Percentiles rank a stretch among this genome's conserved stretches.
These are phyloP conservation scores for Podarcis muralis DNA, from an alignment of 2,113 vertebrate genomes.

Conservation along the genomic window DNA sequence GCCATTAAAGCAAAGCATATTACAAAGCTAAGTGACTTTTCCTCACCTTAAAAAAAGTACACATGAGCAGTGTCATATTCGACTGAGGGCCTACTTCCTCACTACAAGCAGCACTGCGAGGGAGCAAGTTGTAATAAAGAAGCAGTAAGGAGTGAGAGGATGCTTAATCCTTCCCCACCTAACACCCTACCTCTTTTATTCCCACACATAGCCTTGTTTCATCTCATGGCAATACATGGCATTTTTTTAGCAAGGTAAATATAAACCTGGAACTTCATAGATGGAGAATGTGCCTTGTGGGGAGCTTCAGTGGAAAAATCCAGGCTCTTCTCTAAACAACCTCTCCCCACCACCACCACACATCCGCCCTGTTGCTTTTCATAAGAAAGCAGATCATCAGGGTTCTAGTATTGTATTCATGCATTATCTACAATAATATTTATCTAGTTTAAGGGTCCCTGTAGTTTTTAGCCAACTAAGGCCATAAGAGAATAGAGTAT, in stretches of 20 bases:
- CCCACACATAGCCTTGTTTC: not conserved
- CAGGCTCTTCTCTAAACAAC: not conserved
- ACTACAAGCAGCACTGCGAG: not conserved
- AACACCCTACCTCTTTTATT: not conserved
- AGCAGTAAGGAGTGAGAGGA: not conserved
- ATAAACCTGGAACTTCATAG: not conserved
- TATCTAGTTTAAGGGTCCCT: too few relatives aligned
- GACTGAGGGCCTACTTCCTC: not conserved
- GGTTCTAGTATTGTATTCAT: too few relatives aligned
- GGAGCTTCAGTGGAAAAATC: not conserved
- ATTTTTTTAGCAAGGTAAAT: not conserved
- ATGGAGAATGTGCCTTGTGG: not conserved
- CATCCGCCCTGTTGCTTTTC: too few relatives aligned
- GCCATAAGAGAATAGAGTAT: too few relatives aligned
- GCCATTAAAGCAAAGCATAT: conserved; percentile 8
- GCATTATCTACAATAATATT: too few relatives aligned
- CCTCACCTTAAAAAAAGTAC: not conserved
- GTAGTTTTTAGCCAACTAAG: too few relatives aligned
- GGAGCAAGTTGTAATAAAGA: not conserved
- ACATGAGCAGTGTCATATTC: not conserved
- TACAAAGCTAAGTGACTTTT: not conserved
- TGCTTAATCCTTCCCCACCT: not conserved
- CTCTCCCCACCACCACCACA: not conserved
- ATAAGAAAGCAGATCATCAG: too few relatives aligned
- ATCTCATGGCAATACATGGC: not conserved